Evolutionary conservation across 2,797 vertebrate genomes (phyloP).

Genomic region (Sebastes umbrosus): DNA sequence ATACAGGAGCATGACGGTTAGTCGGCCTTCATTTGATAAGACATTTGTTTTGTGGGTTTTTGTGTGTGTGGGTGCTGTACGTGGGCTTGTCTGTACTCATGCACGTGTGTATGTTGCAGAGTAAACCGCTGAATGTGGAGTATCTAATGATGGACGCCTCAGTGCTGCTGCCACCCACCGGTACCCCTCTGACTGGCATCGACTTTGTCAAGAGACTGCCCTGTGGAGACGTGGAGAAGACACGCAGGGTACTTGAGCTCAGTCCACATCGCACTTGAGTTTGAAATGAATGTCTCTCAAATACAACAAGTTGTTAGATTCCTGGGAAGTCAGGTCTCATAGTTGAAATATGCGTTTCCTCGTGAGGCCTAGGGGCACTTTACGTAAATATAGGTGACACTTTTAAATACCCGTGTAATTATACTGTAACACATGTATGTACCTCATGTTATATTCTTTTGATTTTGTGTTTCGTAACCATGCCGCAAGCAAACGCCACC

Average conservation of each 20-base stretch:
- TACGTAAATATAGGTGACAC: background rate
- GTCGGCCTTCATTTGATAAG: background rate
- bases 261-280: background rate
- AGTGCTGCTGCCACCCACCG: slow-evolving; percentile 94
- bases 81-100: background rate
- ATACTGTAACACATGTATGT: background rate
- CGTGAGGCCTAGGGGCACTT: background rate
- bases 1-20: slow-evolving; percentile 96
- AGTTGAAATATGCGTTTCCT: background rate
- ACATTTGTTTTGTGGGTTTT: background rate
- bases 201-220: slow-evolving; percentile 98
- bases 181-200: slow-evolving; percentile 96
- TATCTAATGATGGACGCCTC: slow-evolving; percentile 99
- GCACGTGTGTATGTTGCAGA: slow-evolving; percentile 75
- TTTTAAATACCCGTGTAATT: background rate
- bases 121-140: slow-evolving; percentile 98
- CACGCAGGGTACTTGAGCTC: slow-evolving; percentile 84
- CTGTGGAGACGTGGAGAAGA: slow-evolving; percentile 96
- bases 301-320: background rate
- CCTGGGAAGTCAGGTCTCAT: background rate
- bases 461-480: background rate
- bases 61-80: background rate
- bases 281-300: background rate
- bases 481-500: background rate
- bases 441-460: background rate